These are phyloP conservation scores for Antheraea yamamai DNA, from an alignment of 2,888 invertebrate genomes.

Conservation along the genomic window DNA sequence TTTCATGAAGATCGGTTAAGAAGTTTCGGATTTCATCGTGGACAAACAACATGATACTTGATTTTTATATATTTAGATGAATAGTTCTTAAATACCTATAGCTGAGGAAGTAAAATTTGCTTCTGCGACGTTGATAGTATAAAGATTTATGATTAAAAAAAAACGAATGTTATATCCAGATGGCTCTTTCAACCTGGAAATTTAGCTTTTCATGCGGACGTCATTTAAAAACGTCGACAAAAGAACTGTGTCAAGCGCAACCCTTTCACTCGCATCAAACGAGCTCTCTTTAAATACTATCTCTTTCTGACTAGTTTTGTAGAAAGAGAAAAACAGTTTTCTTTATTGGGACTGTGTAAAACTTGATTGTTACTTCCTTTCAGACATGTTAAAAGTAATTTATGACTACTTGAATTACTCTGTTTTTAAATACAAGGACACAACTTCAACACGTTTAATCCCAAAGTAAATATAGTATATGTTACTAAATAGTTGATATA, in stretches of 20 bases:
- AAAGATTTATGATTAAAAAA: neutral
- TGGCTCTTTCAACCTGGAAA: conserved; percentile 1
- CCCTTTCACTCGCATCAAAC: conserved; percentile 17
- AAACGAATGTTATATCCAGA: neutral
- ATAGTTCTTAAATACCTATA: too few relatives aligned
- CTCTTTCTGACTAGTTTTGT: neutral
- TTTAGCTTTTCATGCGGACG: conserved; percentile 22
- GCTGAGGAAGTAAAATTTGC: neutral
- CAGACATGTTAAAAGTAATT: too few relatives aligned
- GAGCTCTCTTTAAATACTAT: conserved; percentile 11
- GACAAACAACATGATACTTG: too few relatives aligned
- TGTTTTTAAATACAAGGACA: too few relatives aligned
- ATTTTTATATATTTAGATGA: too few relatives aligned
- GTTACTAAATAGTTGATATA: too few relatives aligned
- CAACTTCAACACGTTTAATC: too few relatives aligned
- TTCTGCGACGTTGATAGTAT: neutral
- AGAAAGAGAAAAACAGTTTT: neutral
- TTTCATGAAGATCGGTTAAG: too few relatives aligned
- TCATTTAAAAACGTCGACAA: conserved; percentile 23
- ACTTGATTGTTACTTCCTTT: neutral
- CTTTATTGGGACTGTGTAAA: neutral
- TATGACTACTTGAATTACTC: too few relatives aligned
- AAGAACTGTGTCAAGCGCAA: conserved; percentile 23
- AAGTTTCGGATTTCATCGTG: too few relatives aligned
- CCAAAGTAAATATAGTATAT: too few relatives aligned